phyloP scores from a whole-genome alignment of 2,797 vertebrate species.

The Chaetodon trifasciatus region DNA sequence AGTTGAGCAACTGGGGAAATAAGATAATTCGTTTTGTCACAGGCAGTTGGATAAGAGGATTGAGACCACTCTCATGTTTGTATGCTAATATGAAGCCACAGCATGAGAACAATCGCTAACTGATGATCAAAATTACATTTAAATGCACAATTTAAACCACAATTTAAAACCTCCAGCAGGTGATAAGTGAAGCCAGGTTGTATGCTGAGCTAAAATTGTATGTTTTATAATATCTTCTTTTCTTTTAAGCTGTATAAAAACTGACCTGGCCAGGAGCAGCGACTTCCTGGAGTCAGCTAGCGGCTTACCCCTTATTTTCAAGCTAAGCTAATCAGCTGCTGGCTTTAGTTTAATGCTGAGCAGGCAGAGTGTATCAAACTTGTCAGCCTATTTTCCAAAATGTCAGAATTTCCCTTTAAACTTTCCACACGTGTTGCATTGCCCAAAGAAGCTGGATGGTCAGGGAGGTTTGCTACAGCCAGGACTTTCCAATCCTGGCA shows the following conservation, averaged over 20 bases:
- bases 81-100: not conserved
- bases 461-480: not conserved
- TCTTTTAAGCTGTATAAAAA: not conserved
- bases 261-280: too few relatives aligned
- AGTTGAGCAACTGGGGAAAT: not conserved
- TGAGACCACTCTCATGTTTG: not conserved
- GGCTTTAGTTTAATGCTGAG: not conserved
- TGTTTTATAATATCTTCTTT: too few relatives aligned
- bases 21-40: not conserved
- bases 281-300: too few relatives aligned
- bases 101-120: too few relatives aligned
- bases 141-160: too few relatives aligned
- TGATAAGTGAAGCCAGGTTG: not conserved
- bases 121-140: too few relatives aligned
- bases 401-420: not conserved
- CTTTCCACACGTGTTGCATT: not conserved
- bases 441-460: not conserved
- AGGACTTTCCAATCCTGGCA: conserved; percentile 14
- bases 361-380: not conserved
- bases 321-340: not conserved
- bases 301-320: not conserved
- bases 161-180: not conserved
- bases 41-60: not conserved
- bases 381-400: not conserved
- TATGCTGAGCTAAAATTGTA: too few relatives aligned